Percentiles rank a stretch among this genome's conserved stretches.
Conservation (phyloP, 2,888 invertebrate species). For the Lasioglossum calceatum region DNA sequence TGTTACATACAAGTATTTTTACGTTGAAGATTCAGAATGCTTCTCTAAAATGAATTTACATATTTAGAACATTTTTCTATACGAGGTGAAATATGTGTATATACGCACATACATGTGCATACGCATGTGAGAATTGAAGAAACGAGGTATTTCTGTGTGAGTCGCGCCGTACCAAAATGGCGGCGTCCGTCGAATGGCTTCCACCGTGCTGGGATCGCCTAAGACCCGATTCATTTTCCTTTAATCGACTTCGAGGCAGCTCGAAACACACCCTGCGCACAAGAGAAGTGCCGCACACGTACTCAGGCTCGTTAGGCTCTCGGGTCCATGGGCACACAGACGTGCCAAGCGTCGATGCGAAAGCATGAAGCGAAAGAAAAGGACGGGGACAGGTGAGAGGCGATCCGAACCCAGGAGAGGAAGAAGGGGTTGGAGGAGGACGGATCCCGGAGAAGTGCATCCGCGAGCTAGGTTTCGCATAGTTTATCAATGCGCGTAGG, state of each 20-base stretch:
- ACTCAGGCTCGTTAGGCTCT: conserved; percentile 41
- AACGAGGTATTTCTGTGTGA: neutral
- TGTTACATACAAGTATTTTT: too few species aligned
- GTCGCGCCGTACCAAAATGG: neutral
- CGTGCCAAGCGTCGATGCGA: conserved; percentile 2
- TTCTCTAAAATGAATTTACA: too few species aligned
- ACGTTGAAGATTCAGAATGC: too few species aligned
- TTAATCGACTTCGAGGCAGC: neutral
- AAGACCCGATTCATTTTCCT: conserved; percentile 10
- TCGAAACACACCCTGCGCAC: conserved; percentile 21
- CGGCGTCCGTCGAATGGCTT: conserved; percentile 11
- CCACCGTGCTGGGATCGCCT: neutral
- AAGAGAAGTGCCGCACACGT: conserved; percentile 26
- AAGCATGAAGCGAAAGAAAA: conserved; percentile 17
- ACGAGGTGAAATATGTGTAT: neutral
- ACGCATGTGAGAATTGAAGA: neutral
- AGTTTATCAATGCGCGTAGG: conserved; percentile 78
- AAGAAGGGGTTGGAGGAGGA: conserved; percentile 23
- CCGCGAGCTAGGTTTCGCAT: conserved; percentile 68
- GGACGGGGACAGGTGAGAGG: conserved; percentile 50
- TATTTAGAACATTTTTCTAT: too few species aligned
- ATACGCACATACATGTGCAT: too few species aligned
- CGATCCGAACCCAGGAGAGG: conserved; percentile 22
- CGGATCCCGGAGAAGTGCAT: conserved; percentile 29
- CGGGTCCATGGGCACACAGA: conserved; percentile 14